A percentile compares a stretch with the other conserved stretches of the same genome.
Conservation (phyloP, 1,140 invertebrate species). For the Plutomurus gul region DNA sequence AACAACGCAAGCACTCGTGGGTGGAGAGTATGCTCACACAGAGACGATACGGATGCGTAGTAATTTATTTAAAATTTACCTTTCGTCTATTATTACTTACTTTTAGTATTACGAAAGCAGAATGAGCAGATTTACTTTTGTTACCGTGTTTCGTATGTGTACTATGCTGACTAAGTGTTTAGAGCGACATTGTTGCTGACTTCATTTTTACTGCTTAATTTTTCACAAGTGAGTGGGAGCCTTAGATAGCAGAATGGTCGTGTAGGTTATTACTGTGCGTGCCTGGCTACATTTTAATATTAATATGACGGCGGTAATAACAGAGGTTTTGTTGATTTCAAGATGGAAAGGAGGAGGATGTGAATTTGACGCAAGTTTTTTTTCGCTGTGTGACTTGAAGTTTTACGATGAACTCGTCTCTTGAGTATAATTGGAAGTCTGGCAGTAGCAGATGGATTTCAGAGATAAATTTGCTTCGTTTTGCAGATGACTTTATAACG, state of each 20-base stretch:
- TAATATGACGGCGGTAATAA: neutral
- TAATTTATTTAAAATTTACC: constrained; percentile 12
- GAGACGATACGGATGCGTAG: too few species aligned
- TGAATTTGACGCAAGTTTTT: neutral
- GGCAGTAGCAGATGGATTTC: neutral
- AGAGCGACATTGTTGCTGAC: neutral
- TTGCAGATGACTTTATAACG: constrained; percentile 2
- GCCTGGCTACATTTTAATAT: neutral
- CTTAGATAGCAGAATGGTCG: neutral
- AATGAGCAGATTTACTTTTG: constrained; percentile 19
- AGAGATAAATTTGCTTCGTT: neutral
- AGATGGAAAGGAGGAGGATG: neutral
- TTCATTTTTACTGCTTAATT: neutral
- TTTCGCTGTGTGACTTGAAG: neutral
- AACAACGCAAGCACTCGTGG: too few species aligned
- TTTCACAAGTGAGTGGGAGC: neutral
- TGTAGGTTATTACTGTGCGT: neutral
- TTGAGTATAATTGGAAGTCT: too few species aligned
- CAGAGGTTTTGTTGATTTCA: neutral
- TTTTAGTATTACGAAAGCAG: neutral
- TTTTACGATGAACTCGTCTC: too few species aligned
- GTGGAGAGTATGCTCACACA: too few species aligned
- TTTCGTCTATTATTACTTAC: neutral
- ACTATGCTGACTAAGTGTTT: neutral
- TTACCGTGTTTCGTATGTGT: neutral